Base-by-base conservation (phyloP, 2,888 invertebrate genomes). In the Chalcis sispes region DNA sequence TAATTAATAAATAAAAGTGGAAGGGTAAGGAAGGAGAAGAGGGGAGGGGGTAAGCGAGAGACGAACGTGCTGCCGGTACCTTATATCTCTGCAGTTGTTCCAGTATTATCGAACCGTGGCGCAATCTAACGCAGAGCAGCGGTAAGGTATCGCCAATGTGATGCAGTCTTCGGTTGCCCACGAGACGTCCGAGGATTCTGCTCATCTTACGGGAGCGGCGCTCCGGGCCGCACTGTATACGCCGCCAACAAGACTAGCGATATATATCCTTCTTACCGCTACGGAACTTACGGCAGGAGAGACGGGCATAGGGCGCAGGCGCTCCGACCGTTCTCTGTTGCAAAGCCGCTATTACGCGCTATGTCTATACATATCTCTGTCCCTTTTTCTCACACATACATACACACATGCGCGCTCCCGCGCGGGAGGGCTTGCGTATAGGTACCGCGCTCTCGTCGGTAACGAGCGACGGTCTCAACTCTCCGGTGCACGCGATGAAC, bases 201-300 rank as follows among this genome's bases (percentile, higher is more conserved):
- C 56, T 74, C 74, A 74, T 74, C 67, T 50, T 74, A 40, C 42
- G 54, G 23, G 54, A 18, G 52, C 61, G 52, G 69, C 69, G 48
- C 69, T 69, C 69, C 56, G 25, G 62, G 48, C 61, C 74, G 62
- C 74, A 74, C 74, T 69, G 40, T 46, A 18, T 23, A 20, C 52
- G 32, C 20, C 1, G 62, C n/a, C n/a, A n/a, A n/a, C 29, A 46
- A 27, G 27, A 20, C 56, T 5, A 18, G 15, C n/a, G 29, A 15
- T 36, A 0, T 32, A n/a, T 5, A 18, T 2, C 8, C 15, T 25
- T 2, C 27, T 1, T n/a, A 42, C 29, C 8, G 50, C 13, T 48
- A n/a, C n/a, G n/a, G n/a, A n/a, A n/a, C n/a, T n/a, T n/a, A n/a
- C n/a, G n/a, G n/a, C n/a, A n/a, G n/a, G n/a, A n/a, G n/a, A n/a